phyloP scores from a whole-genome alignment of 2,888 invertebrate genomes.

The Rhorus exstirpatorius region DNA sequence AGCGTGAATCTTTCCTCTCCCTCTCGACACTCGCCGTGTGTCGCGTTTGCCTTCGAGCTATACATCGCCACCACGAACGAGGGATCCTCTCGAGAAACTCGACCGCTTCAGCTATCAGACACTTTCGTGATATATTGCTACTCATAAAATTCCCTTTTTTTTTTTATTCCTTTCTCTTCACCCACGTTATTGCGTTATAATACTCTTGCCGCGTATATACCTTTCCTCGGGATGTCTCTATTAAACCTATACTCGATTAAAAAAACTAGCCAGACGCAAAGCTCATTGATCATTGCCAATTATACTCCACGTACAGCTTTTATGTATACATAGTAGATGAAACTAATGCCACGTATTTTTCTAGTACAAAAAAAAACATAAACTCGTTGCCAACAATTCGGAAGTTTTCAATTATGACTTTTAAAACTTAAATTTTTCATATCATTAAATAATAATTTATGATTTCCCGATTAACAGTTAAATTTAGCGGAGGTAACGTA shows the following conservation, averaged over 20 bases:
- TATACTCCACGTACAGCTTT: not conserved
- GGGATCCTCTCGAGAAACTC: slow-evolving; percentile 15
- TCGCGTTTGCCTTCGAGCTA: slow-evolving; percentile 11
- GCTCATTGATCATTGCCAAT: slow-evolving; percentile 38
- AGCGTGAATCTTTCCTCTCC: slow-evolving; percentile 8
- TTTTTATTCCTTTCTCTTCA: slow-evolving; percentile 13
- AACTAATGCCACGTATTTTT: not conserved
- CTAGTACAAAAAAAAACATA: slow-evolving; percentile 11
- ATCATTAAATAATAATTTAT: no score
- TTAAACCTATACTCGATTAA: not conserved
- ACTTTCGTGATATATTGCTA: slow-evolving; percentile 34
- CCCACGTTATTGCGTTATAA: slow-evolving; percentile 58
- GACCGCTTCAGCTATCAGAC: slow-evolving; percentile 30
- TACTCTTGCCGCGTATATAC: not conserved
- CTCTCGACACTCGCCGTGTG: not conserved
- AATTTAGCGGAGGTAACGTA: no score
- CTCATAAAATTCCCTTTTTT: slow-evolving; percentile 25
- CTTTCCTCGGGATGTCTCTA: not conserved
- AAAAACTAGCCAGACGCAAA: slow-evolving; percentile 26
- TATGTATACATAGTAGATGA: not conserved
- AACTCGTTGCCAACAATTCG: no score
- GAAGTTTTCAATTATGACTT: no score
- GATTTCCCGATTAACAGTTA: no score
- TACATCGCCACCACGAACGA: slow-evolving; percentile 21
- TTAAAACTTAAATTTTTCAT: no score